phyloP scores from a whole-genome alignment of 1,140 invertebrate species.

The Pseudomyrmex cubaensis region DNA sequence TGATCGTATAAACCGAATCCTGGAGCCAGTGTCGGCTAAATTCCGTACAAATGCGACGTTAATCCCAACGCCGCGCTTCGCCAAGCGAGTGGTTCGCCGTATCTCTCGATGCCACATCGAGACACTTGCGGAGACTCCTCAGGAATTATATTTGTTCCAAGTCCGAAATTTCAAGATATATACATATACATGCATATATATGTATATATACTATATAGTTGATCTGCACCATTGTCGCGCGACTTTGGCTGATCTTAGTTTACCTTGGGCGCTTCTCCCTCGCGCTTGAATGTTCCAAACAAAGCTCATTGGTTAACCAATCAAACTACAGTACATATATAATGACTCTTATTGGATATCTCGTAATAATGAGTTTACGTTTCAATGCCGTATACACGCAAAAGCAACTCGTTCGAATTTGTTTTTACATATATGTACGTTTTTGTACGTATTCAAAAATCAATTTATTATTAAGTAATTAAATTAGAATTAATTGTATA shows the following conservation, averaged over 20 bases:
- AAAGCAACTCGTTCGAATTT: neutral
- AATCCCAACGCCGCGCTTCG: slow-evolving; percentile 44
- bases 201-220: too few species aligned
- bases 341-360: slow-evolving; percentile 1
- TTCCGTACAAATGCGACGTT: slow-evolving; percentile 62
- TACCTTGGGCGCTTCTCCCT: slow-evolving; percentile 31
- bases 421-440: too few species aligned
- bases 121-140: slow-evolving; percentile 33
- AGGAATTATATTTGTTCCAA: slow-evolving; percentile 55
- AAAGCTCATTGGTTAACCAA: slow-evolving; percentile 37
- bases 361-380: slow-evolving; percentile 1
- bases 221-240: slow-evolving; percentile 20
- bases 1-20: slow-evolving; percentile 52
- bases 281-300: slow-evolving; percentile 31
- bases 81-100: slow-evolving; percentile 2
- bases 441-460: too few species aligned
- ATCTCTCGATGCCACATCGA: slow-evolving; percentile 51
- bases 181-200: too few species aligned
- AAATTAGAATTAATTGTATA: neutral
- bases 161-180: slow-evolving; percentile 42
- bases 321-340: slow-evolving; percentile 14
- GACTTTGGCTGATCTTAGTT: slow-evolving; percentile 45
- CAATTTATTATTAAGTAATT: too few species aligned
- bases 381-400: neutral
- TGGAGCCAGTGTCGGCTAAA: slow-evolving; percentile 42